Conservation (phyloP, 2,113 vertebrate genomes). For the Pedionomus torquatus region DNA sequence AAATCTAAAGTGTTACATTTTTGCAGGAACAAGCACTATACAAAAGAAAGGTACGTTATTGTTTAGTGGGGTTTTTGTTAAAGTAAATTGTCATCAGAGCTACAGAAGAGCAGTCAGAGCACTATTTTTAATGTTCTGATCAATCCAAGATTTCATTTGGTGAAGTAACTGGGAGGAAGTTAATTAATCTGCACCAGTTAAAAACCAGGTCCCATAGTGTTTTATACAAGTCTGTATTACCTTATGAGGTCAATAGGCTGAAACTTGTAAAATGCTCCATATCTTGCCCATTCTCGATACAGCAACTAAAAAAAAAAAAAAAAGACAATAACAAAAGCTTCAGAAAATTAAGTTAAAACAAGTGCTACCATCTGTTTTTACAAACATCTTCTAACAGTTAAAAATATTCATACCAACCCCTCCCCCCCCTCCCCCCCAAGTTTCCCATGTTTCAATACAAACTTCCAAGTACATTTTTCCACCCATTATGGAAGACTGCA, state of each 20-base stretch:
- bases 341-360: background rate
- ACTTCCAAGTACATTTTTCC: background rate
- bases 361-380: background rate
- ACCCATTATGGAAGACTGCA: background rate
- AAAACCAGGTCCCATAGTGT: background rate
- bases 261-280: conserved; percentile 94
- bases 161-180: background rate
- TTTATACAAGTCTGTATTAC: conserved; percentile 66
- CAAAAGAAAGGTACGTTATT: background rate
- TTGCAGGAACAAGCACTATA: background rate
- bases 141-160: background rate
- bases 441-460: background rate
- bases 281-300: conserved; percentile 96
- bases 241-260: conserved; percentile 96
- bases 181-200: background rate
- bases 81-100: background rate
- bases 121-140: background rate
- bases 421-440: too few species aligned
- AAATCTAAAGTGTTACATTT: background rate
- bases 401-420: too few species aligned
- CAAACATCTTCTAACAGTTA: background rate
- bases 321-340: background rate
- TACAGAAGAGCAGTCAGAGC: background rate
- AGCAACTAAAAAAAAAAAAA: conserved; percentile 79
- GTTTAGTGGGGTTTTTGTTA: background rate